Evolutionary conservation across 2,113 vertebrate genomes (phyloP), one percentile per base, ranked within the genome.

Genomic region (Tupaia tana): DNA sequence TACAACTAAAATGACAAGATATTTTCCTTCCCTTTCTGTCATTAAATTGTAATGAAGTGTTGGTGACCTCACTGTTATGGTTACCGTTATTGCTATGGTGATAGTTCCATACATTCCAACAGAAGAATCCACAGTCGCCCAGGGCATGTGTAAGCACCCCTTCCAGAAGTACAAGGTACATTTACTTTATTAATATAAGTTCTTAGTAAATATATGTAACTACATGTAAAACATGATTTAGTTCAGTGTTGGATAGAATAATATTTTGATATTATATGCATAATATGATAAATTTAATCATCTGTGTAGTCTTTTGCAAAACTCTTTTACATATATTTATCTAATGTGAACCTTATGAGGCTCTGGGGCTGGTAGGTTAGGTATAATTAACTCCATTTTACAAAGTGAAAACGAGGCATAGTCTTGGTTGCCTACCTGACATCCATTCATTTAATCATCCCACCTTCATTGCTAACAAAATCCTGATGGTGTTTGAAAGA

Each of bases 1-100:
- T 91, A 86, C 59, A 91, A 93, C 94, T 96, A 86, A 97, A 95
- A 95, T 74, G 94, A 95, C 94, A 95, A 94, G 94, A 93, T 89
- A 95, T 91, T 94, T 96, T 29, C 79, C 25, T 95, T 86, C 64
- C 67, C 11, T 94, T 93, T 74, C 92, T 70, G 74, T 89, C 79
- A 86, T 95, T 93, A 97, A 95, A 79, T 58, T 74, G n/a, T 82
- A 92, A 93, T 70, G 92, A 80, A 90, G 86, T 95, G 78, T 89
- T 95, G 74, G 66, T 83, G 89, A 82, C n/a, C 61, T 79, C 88
- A 69, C 54, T 93, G 63, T 96, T 89, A 81, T 54, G 79, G 91
- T 91, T 79, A 93, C 79, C 6, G 2, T 85, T 52, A 34, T 78
- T 92, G 74, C 85, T 90, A 93, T 90, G 96, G 92, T 64, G n/a